Percentiles rank a stretch among this genome's conserved stretches.
Evolutionary conservation across 2,797 vertebrate genomes (phyloP).

Genomic region (Acanthurus leucopareius): DNA sequence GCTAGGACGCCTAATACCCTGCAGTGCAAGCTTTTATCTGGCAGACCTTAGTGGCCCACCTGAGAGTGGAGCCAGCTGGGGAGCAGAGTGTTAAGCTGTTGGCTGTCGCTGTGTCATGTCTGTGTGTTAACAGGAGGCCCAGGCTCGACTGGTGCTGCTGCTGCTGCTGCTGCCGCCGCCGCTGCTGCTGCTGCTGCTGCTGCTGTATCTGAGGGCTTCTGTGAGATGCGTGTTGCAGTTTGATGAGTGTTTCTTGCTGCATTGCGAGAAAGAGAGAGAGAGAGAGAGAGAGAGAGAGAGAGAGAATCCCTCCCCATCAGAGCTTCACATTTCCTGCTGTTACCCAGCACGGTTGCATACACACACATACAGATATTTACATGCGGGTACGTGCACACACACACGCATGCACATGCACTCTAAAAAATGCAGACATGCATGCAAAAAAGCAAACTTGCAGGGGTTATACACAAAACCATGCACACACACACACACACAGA

Average conservation of each 20-base stretch:
- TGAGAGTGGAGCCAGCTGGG: slow-evolving; percentile 72
- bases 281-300: slow-evolving; percentile 34
- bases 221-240: slow-evolving; percentile 85
- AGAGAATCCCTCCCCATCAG: slow-evolving; percentile 62
- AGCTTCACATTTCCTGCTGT: slow-evolving; percentile 65
- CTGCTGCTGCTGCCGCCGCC: slow-evolving; percentile 36
- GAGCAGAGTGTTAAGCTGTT: slow-evolving; percentile 78
- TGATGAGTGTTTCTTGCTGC: slow-evolving; percentile 87
- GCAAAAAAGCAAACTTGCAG: slow-evolving; percentile 18
- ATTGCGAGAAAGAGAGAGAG: slow-evolving; percentile 77
- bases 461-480: slow-evolving; percentile 31
- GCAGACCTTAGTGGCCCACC: slow-evolving; percentile 76
- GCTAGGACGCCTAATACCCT: slow-evolving; percentile 57
- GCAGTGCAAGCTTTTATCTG: slow-evolving; percentile 72
- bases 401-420: neutral
- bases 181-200: slow-evolving; percentile 59
- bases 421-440: slow-evolving; percentile 46
- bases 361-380: slow-evolving; percentile 57
- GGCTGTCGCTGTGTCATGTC: slow-evolving; percentile 77
- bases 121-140: slow-evolving; percentile 77
- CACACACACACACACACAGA: slow-evolving; percentile 45
- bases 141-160: too few species aligned
- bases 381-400: slow-evolving; percentile 44
- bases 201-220: slow-evolving; percentile 78
- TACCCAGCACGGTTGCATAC: slow-evolving; percentile 54